A percentile compares a stretch with the other conserved stretches of the same genome.
Conservation (phyloP, 2,113 vertebrate species). For the Paradoxurus hermaphroditus region DNA sequence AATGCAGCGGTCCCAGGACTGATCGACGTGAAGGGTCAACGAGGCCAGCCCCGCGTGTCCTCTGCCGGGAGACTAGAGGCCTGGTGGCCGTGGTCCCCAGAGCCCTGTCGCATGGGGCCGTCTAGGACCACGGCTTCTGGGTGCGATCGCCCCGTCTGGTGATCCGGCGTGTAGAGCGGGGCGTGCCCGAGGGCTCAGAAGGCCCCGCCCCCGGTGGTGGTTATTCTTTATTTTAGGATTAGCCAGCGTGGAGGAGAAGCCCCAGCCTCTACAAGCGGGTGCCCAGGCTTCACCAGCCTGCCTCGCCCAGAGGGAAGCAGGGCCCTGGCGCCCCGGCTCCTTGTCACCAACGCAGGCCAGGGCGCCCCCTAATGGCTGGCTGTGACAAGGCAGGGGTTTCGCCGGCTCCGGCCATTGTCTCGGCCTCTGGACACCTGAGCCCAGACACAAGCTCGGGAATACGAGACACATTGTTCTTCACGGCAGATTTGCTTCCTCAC, state of each 20-base stretch:
- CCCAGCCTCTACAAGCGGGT: background rate
- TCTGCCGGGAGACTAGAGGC: background rate
- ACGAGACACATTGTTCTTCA: background rate
- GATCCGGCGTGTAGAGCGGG: background rate
- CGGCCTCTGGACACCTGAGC: background rate
- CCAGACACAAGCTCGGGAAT: background rate
- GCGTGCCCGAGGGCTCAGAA: accelerated
- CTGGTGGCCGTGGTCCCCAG: background rate
- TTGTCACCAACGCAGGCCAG: background rate
- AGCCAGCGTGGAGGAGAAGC: background rate
- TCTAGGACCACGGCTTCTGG: background rate
- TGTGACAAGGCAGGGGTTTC: background rate
- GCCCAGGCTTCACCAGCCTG: background rate
- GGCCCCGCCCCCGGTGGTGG: background rate
- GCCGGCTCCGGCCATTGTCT: accelerated
- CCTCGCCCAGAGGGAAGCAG: background rate
- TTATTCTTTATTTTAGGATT: background rate
- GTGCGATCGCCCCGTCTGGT: too few species aligned
- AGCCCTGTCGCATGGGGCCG: background rate
- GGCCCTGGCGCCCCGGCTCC: accelerated
- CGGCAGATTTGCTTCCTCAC: background rate
- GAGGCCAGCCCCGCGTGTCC: too few species aligned
- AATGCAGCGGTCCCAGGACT: background rate
- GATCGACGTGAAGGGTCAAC: accelerated
- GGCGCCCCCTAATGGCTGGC: background rate